A percentile compares a stretch with the other conserved stretches of the same genome.
These are phyloP conservation scores for Byasa hedistus DNA, from an alignment of 2,888 invertebrate genomes.

Conservation along the genomic window DNA sequence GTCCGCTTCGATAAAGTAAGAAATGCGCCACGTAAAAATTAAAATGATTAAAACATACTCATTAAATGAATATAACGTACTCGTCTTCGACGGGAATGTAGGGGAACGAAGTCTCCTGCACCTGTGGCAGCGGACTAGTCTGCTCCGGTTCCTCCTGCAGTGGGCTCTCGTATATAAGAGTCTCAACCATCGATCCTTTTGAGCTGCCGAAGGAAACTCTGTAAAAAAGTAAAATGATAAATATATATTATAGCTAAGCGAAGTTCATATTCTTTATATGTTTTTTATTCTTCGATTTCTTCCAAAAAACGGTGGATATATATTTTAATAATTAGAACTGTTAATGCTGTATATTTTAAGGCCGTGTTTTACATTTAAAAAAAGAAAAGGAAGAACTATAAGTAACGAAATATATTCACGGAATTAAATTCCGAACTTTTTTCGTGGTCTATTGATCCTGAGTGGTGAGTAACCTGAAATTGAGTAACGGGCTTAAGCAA, in stretches of 20 bases:
- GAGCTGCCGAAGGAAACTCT: conserved; percentile 97
- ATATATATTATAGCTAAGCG: not conserved
- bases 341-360: too few relatives aligned
- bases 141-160: conserved; percentile 88
- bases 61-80: conserved; percentile 70
- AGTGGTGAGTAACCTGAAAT: too few relatives aligned
- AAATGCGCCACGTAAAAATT: conserved; percentile 18
- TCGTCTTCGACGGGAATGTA: conserved; percentile 80
- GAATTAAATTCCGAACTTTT: too few relatives aligned
- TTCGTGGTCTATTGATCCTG: too few relatives aligned
- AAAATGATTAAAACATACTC: conserved; percentile 63
- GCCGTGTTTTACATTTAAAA: too few relatives aligned
- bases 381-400: too few relatives aligned
- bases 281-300: too few relatives aligned
- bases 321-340: too few relatives aligned
- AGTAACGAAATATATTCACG: too few relatives aligned
- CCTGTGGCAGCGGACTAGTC: conserved; percentile 81
- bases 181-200: conserved; percentile 97
- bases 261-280: not conserved
- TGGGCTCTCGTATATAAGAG: conserved; percentile 92
- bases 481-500: too few relatives aligned
- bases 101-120: conserved; percentile 69
- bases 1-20: conserved; percentile 15
- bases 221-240: conserved; percentile 42
- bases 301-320: too few relatives aligned